These are phyloP conservation scores for Mesocentrotus franciscanus DNA, from an alignment of 53 echinoderm and acorn worm genomes.

Conservation along the genomic window DNA sequence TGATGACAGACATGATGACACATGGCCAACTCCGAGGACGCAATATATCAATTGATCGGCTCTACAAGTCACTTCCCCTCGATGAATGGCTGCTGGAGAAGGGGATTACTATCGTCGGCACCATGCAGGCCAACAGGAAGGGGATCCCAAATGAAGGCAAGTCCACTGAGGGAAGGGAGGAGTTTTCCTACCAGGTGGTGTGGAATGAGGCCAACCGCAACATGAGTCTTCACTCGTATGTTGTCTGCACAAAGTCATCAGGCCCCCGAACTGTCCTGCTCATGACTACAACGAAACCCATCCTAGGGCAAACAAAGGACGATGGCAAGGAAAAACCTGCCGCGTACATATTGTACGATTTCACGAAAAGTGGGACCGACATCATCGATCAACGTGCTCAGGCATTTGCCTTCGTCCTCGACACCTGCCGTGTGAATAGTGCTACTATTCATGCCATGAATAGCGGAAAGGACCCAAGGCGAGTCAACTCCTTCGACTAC, in stretches of 20 bases:
- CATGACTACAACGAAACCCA: conserved; percentile 19
- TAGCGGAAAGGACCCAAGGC: conserved; percentile 22
- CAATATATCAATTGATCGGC: not conserved
- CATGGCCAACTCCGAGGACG: not conserved
- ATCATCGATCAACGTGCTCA: conserved; percentile 31
- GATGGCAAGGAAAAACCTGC: conserved; percentile 49
- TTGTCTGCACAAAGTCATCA: not conserved
- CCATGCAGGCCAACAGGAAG: not conserved
- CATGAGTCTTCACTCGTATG: conserved; percentile 52
- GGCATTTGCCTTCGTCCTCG: conserved; percentile 18
- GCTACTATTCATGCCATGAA: conserved; percentile 44
- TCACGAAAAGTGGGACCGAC: conserved; percentile 49
- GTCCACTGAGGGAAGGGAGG: not conserved
- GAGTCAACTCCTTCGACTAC: not conserved
- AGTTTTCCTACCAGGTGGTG: conserved; percentile 46
- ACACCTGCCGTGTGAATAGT: conserved; percentile 31
- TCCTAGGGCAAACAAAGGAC: conserved; percentile 31
- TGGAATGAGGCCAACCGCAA: not conserved
- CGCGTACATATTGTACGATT: conserved; percentile 40
- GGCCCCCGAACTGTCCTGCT: conserved; percentile 23
- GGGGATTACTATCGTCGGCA: not conserved
- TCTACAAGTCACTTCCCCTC: conserved; percentile 42
- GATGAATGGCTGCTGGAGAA: too few relatives aligned
- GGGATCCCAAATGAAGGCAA: not conserved
- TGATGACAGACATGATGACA: not conserved